phyloP scores from a whole-genome alignment of 2,797 vertebrate species.

The Coendou prehensilis region DNA sequence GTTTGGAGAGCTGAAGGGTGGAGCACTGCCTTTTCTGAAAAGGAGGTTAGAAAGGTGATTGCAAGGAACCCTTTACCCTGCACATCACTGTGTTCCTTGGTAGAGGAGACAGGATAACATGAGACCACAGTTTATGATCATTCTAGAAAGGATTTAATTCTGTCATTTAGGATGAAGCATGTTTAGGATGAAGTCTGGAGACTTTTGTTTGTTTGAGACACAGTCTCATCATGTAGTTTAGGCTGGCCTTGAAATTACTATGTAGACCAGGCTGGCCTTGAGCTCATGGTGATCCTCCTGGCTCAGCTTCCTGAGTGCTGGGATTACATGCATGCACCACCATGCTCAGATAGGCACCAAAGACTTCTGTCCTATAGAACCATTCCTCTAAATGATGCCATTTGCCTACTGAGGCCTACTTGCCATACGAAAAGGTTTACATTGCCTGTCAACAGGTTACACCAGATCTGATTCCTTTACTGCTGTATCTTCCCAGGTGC shows the following conservation, averaged over 20 bases:
- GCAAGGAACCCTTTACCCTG: not conserved
- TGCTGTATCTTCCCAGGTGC: not conserved
- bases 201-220: not conserved
- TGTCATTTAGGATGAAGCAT: not conserved
- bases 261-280: not conserved
- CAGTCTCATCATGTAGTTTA: not conserved
- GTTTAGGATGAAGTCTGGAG: not conserved
- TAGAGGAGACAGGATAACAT: not conserved
- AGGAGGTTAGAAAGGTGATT: not conserved
- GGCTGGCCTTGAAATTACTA: not conserved
- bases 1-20: not conserved
- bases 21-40: not conserved
- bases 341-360: not conserved
- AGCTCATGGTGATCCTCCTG: not conserved
- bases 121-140: not conserved
- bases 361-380: not conserved
- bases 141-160: not conserved
- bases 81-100: not conserved
- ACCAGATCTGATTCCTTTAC: not conserved
- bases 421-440: not conserved
- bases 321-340: not conserved
- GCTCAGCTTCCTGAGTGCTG: not conserved
- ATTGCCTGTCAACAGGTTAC: not conserved
- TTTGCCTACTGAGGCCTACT: not conserved
- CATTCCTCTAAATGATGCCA: not conserved